phyloP scores from a whole-genome alignment of 2,797 vertebrate genomes.

The Gymnopithys bicolor region DNA sequence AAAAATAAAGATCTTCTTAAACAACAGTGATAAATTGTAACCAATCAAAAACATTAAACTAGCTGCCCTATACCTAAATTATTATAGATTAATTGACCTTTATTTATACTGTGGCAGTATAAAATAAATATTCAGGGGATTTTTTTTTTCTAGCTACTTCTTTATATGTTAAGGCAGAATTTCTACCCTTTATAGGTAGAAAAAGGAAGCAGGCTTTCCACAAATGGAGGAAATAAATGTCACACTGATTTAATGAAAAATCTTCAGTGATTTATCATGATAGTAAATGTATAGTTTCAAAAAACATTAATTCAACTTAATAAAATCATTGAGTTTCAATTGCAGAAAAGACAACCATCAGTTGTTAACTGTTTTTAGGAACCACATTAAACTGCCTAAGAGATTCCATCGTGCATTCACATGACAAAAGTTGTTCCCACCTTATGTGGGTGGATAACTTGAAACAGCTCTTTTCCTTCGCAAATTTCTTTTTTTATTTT shows the following conservation, averaged over 20 bases:
- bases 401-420: neutral
- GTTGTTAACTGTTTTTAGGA: neutral
- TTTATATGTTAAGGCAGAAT: neutral
- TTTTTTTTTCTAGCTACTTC: neutral
- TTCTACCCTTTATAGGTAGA: neutral
- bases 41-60: neutral
- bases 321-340: neutral
- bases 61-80: neutral
- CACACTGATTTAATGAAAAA: neutral
- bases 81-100: neutral
- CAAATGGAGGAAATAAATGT: neutral
- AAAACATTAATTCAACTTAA: neutral
- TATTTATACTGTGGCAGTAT: neutral
- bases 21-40: neutral
- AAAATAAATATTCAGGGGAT: neutral
- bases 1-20: neutral
- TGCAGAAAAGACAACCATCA: neutral
- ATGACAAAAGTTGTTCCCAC: neutral
- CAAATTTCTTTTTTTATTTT: neutral
- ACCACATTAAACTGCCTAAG: neutral
- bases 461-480: neutral
- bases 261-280: neutral
- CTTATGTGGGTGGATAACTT: neutral
- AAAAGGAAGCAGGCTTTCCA: neutral
- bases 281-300: neutral